Conservation (phyloP, 2,113 vertebrate genomes). For the Formicarius rufipectus region DNA sequence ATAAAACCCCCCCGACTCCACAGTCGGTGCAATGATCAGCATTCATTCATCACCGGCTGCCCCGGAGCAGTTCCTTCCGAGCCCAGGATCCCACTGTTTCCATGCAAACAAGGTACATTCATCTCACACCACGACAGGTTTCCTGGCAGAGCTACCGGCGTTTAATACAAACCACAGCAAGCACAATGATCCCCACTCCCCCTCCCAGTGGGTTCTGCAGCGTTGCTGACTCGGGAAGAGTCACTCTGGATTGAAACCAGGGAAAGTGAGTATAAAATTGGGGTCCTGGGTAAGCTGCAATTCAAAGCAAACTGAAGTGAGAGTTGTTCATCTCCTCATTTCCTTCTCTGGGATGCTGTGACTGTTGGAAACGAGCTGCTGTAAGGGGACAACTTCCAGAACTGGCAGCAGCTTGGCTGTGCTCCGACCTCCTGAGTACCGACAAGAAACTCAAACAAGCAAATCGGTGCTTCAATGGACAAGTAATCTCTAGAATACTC, state of each 20-base stretch:
- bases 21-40: neutral
- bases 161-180: neutral
- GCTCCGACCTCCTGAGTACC: neutral
- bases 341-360: neutral
- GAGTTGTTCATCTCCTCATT: neutral
- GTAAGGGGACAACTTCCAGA: neutral
- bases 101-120: constrained; percentile 8
- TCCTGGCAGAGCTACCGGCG: neutral
- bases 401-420: neutral
- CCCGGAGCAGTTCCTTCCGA: constrained; percentile 3
- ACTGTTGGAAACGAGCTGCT: neutral
- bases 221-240: neutral
- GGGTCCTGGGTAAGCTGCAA: neutral
- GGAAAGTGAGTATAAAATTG: neutral
- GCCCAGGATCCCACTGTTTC: neutral
- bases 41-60: constrained; percentile 4
- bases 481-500: neutral
- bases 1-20: neutral
- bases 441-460: neutral
- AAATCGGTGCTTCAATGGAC: neutral
- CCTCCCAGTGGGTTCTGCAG: neutral
- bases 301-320: neutral
- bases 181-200: neutral
- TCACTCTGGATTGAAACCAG: neutral
- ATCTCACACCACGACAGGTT: neutral